These are phyloP conservation scores for Etheostoma perlongum DNA, from an alignment of 2,797 vertebrate species.

Conservation along the genomic window DNA sequence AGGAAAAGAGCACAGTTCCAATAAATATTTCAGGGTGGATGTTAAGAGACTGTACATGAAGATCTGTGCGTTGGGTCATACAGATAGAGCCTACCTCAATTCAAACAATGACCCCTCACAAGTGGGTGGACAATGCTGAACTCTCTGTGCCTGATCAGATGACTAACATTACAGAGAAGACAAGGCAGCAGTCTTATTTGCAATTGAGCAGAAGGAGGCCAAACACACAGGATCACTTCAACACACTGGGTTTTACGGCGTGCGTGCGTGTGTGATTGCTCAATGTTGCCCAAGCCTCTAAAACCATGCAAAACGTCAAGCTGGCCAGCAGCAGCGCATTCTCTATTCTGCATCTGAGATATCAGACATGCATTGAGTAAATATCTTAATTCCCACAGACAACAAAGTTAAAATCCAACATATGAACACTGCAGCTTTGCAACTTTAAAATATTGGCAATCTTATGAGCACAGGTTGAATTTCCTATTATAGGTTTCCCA, in stretches of 20 bases:
- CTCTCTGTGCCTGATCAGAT: slow-evolving; percentile 84
- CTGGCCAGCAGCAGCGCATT: slow-evolving; percentile 9
- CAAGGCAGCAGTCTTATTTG: slow-evolving; percentile 83
- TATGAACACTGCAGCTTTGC: slow-evolving; percentile 1
- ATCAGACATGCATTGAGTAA: slow-evolving; percentile 8
- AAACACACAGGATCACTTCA: slow-evolving; percentile 77
- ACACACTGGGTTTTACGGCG: slow-evolving; percentile 64
- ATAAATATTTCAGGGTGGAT: slow-evolving; percentile 13
- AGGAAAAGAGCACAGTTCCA: background rate
- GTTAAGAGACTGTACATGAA: slow-evolving; percentile 54
- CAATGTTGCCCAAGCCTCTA: slow-evolving; percentile 58
- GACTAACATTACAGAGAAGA: slow-evolving; percentile 84
- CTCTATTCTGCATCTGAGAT: slow-evolving; percentile 10
- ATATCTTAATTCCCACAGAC: slow-evolving; percentile 7
- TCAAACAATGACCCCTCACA: slow-evolving; percentile 82
- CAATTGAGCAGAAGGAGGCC: slow-evolving; percentile 70
- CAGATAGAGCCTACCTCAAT: slow-evolving; percentile 73
- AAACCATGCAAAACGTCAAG: slow-evolving; percentile 42
- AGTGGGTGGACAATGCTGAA: slow-evolving; percentile 81
- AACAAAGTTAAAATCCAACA: slow-evolving; percentile 7
- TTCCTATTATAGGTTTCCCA: background rate
- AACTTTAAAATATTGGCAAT: slow-evolving; percentile 15
- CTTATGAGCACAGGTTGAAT: background rate
- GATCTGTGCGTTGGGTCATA: slow-evolving; percentile 61
- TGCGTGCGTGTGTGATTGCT: slow-evolving; percentile 58